Evolutionary conservation across 2,888 invertebrate genomes (phyloP).

Genomic region (Sipha maydis): DNA sequence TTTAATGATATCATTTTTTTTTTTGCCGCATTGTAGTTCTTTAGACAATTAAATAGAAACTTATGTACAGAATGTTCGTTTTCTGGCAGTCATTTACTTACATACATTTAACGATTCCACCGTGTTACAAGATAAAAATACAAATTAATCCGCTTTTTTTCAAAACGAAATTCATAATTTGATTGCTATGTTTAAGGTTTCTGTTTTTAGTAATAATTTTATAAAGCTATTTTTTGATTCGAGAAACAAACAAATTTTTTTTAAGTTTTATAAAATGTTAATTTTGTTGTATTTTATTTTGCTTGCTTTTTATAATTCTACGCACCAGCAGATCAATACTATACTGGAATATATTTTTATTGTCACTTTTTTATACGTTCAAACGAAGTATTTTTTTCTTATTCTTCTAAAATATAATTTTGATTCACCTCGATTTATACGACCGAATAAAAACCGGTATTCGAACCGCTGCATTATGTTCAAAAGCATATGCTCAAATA

Average conservation of each 20-base stretch:
- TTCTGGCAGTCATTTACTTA: background rate
- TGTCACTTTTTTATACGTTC: no score
- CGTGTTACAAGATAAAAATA: background rate
- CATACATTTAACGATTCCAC: background rate
- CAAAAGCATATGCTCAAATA: no score
- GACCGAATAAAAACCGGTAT: no score
- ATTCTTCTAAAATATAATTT: no score
- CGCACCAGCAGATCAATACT: no score
- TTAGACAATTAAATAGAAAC: constrained; percentile 5
- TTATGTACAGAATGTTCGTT: background rate
- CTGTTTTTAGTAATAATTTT: background rate
- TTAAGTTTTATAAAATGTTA: background rate
- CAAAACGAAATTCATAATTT: background rate
- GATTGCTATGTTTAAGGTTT: background rate
- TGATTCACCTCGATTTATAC: no score
- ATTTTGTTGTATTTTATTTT: background rate
- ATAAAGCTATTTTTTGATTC: background rate
- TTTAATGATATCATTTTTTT: constrained; percentile 33
- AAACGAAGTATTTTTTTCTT: no score
- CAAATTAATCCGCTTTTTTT: background rate
- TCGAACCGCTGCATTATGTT: no score
- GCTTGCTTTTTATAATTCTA: background rate
- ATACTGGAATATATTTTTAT: no score
- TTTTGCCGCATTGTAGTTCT: background rate
- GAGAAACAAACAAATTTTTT: background rate